These are phyloP conservation scores for Physella acuta DNA, from an alignment of 1,140 invertebrate genomes.

Conservation along the genomic window DNA sequence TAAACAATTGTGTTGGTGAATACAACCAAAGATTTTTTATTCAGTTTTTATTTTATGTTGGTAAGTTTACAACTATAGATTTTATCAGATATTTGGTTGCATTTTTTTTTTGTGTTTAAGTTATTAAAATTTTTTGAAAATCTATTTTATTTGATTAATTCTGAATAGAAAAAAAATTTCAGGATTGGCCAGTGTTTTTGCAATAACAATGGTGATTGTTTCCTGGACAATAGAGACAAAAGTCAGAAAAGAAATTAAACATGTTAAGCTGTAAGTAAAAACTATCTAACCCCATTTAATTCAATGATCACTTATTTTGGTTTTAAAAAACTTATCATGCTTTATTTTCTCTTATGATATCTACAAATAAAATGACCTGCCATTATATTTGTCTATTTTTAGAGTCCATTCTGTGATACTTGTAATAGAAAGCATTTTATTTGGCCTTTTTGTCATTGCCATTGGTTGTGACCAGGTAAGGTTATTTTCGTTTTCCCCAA, in stretches of 20 bases:
- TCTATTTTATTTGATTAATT: too few relatives aligned
- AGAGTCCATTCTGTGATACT: slow-evolving; percentile 85
- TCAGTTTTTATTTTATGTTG: slow-evolving; percentile 79
- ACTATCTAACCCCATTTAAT: too few relatives aligned
- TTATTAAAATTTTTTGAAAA: not conserved
- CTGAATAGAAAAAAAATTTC: not conserved
- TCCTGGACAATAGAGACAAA: slow-evolving; percentile 77
- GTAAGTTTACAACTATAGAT: slow-evolving; percentile 39
- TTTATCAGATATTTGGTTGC: not conserved
- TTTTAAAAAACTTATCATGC: too few relatives aligned
- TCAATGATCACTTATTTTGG: too few relatives aligned
- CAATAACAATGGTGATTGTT: slow-evolving; percentile 71
- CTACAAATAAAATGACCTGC: not conserved
- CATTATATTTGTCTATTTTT: slow-evolving; percentile 51
- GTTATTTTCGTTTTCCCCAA: too few relatives aligned
- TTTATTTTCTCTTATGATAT: not conserved
- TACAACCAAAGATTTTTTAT: slow-evolving; percentile 92
- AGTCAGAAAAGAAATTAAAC: slow-evolving; percentile 69
- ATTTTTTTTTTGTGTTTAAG: not conserved
- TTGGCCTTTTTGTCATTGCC: slow-evolving; percentile 86
- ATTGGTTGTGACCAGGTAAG: slow-evolving; percentile 85
- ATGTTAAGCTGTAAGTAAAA: slow-evolving; percentile 74
- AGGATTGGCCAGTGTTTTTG: slow-evolving; percentile 66
- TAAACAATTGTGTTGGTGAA: slow-evolving; percentile 93
- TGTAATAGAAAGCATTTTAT: slow-evolving; percentile 79